These are phyloP conservation scores for Sandelia bainsii DNA, from an alignment of 2,797 vertebrate species.

Conservation along the genomic window DNA sequence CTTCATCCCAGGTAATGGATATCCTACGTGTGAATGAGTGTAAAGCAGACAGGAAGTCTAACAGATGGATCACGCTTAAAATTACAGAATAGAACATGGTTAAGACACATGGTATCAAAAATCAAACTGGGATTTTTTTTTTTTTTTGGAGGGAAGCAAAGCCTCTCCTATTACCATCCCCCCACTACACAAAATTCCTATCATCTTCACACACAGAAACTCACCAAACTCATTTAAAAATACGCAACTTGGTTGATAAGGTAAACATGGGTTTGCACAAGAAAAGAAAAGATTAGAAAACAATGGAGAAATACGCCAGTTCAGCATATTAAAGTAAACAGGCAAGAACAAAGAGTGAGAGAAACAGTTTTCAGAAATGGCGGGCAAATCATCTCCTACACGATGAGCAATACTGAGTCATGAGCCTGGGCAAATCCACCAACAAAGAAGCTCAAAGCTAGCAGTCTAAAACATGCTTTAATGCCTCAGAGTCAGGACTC, in stretches of 20 bases:
- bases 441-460: conserved; percentile 72
- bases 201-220: conserved; percentile 29
- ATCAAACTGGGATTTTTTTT: conserved; percentile 37
- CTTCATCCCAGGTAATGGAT: conserved; percentile 70
- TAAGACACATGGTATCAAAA: conserved; percentile 53
- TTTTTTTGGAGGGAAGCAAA: conserved; percentile 67
- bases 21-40: conserved; percentile 52
- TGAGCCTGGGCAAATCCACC: conserved; percentile 75
- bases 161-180: conserved; percentile 56
- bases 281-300: conserved; percentile 5
- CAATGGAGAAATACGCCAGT: conserved; percentile 10
- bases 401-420: conserved; percentile 88
- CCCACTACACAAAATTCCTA: conserved; percentile 42
- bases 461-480: conserved; percentile 72
- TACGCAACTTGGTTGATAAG: neutral
- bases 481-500: conserved; percentile 64
- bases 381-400: conserved; percentile 78
- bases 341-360: conserved; percentile 73
- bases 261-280: neutral
- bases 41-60: conserved; percentile 63
- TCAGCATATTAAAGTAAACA: conserved; percentile 55
- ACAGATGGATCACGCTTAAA: conserved; percentile 52
- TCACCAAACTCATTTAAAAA: conserved; percentile 33
- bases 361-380: conserved; percentile 79
- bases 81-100: conserved; percentile 57